Evolutionary conservation across 2,888 invertebrate genomes (phyloP).

Genomic region (Dexiosoma caninum): DNA sequence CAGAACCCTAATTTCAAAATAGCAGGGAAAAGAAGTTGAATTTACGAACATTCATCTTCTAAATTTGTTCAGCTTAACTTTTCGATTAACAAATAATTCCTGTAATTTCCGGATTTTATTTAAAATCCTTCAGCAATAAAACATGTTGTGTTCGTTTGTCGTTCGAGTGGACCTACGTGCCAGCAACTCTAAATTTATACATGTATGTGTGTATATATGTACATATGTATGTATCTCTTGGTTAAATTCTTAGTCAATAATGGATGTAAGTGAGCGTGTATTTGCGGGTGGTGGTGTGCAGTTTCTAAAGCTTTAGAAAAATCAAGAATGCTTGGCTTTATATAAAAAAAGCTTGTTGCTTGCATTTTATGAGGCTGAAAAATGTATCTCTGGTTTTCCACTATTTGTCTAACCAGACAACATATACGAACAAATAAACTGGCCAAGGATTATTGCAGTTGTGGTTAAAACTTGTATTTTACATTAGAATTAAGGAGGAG

Average conservation of each 20-base stretch:
- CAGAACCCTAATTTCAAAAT: no score
- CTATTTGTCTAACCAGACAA: constrained; percentile 24
- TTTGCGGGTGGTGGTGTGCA: background rate
- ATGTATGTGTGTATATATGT: no score
- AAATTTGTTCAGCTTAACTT: constrained; percentile 27
- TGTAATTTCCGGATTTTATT: constrained; percentile 53
- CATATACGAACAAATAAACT: constrained; percentile 30
- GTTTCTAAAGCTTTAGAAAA: constrained; percentile 16
- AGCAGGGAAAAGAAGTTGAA: no score
- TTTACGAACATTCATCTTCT: background rate
- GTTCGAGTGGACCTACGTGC: background rate
- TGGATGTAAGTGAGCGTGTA: background rate
- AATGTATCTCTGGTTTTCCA: constrained; percentile 50
- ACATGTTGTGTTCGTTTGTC: background rate
- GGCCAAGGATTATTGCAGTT: constrained; percentile 54
- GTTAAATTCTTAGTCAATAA: constrained; percentile 17
- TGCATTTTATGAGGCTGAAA: constrained; percentile 36
- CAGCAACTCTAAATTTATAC: no score
- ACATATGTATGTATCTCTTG: constrained; percentile 50
- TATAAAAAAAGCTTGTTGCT: constrained; percentile 55
- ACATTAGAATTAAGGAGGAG: constrained; percentile 35
- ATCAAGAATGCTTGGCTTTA: background rate
- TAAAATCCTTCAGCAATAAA: constrained; percentile 8
- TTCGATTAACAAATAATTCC: constrained; percentile 43
- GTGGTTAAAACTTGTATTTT: constrained; percentile 61